Evolutionary conservation across 2,797 vertebrate species (phyloP), one percentile per base, ranked within the genome.

Genomic region (Uromys caudimaculatus): DNA sequence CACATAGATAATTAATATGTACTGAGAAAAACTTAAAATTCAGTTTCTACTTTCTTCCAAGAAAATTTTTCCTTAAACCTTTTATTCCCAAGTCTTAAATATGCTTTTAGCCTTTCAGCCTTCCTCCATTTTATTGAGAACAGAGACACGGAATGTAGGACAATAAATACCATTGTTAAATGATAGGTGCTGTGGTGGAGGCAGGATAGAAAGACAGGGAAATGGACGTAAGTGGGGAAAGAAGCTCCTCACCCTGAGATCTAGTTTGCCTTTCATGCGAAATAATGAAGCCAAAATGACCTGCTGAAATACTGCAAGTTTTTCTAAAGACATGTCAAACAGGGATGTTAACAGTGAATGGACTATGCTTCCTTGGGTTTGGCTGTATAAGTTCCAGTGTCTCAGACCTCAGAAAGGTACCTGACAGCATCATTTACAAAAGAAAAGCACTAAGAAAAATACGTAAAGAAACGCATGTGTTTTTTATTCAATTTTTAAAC

Each of bases 61-160:
- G 38, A 93, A 90, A n/a, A 7, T 23, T 92, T 89, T 93, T 79
- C 91, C 79, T 77, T 92, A 32, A 93, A 41, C 76, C 95, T 96
- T 88, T 67, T 75, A 14, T 47, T 56, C n/a, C 41, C 35, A 83
- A 79, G 35, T 41, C 27, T 29, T 92, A 82, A 69, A 75, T 90
- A 77, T 11, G 21, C 41, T 83, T 32, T 58, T 56, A 86, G 60
- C 35, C 85, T 67, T 93, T 58, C 69, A 86, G 54, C n/a, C 89
- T 73, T 93, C 78, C 29, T 76, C 71, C 83, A 35, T 64, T 41
- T 54, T 85, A 35, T 41, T 50, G 24, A 87, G 73, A 92, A 92
- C 54, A 71, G 24, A 90, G 35, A 92, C 6, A 14, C 6, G 85
- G 76, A 52, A 52, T 60, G 6, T 19, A 24, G n/a, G 38, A 19